These are phyloP conservation scores for Callipepla squamata DNA, from an alignment of 2,113 vertebrate species.

Conservation along the genomic window DNA sequence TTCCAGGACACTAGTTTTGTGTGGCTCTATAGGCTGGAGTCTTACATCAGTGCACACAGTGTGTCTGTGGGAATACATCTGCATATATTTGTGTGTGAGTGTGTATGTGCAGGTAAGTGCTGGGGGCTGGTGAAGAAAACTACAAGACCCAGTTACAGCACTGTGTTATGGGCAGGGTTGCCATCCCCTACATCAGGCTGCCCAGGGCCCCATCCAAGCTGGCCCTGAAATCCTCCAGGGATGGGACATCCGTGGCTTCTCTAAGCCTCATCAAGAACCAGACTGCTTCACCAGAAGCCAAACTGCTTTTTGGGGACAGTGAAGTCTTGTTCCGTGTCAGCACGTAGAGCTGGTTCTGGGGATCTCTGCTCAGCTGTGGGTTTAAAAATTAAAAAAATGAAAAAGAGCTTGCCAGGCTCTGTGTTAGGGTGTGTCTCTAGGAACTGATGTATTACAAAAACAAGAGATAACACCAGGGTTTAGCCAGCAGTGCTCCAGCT, in stretches of 20 bases:
- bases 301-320: background rate
- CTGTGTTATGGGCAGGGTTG: too few species aligned
- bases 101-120: background rate
- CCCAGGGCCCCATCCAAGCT: background rate
- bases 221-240: background rate
- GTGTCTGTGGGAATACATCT: background rate
- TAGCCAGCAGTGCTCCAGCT: background rate
- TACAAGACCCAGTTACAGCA: background rate
- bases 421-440: rapidly evolving
- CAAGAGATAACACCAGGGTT: background rate
- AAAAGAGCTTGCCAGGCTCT: background rate
- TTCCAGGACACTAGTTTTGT: background rate
- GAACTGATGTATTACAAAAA: background rate
- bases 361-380: background rate
- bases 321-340: background rate
- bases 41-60: background rate
- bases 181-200: background rate
- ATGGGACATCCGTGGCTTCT: background rate
- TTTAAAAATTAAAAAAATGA: background rate
- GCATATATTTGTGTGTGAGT: background rate
- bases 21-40: background rate
- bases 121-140: background rate
- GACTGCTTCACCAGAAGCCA: background rate
- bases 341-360: background rate
- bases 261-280: too few species aligned